A percentile compares a stretch with the other conserved stretches of the same genome.
These are phyloP conservation scores for Xiphydria camelus DNA, from an alignment of 2,888 invertebrate species.

Conservation along the genomic window DNA sequence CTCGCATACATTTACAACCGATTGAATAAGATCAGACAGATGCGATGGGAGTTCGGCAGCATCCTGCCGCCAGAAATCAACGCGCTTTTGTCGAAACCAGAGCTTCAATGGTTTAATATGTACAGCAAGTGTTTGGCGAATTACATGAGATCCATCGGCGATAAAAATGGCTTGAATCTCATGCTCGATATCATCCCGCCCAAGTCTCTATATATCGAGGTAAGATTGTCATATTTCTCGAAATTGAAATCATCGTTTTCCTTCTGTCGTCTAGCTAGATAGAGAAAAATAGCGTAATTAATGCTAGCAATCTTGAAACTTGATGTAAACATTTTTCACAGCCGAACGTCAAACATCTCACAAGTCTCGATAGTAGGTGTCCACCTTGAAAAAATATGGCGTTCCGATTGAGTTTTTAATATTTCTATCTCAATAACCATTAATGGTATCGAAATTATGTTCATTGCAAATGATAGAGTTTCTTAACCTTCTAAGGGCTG, in stretches of 20 bases:
- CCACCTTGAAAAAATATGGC: too few relatives aligned
- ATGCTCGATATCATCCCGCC: slow-evolving; percentile 88
- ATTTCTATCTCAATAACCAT: too few relatives aligned
- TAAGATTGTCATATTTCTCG: slow-evolving; percentile 49
- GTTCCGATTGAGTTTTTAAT: too few relatives aligned
- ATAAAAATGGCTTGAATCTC: slow-evolving; percentile 81
- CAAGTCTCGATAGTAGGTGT: too few relatives aligned
- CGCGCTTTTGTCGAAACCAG: slow-evolving; percentile 76
- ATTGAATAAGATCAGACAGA: slow-evolving; percentile 76
- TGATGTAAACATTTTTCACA: too few relatives aligned
- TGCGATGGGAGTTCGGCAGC: slow-evolving; percentile 95
- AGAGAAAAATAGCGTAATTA: too few relatives aligned
- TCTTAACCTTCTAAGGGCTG: too few relatives aligned
- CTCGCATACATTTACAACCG: slow-evolving; percentile 83
- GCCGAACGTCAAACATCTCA: too few relatives aligned
- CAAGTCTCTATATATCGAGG: slow-evolving; percentile 89
- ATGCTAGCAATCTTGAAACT: too few relatives aligned
- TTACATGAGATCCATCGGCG: slow-evolving; percentile 89
- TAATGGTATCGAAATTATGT: too few relatives aligned
- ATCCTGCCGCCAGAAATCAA: slow-evolving; percentile 85
- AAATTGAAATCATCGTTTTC: background rate
- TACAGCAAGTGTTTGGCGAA: slow-evolving; percentile 84
- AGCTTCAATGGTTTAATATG: slow-evolving; percentile 84
- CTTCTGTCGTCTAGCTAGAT: too few relatives aligned
- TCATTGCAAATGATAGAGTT: too few relatives aligned